Conservation (phyloP, 2,888 invertebrate genomes). For the Andrena hattorfiana region DNA sequence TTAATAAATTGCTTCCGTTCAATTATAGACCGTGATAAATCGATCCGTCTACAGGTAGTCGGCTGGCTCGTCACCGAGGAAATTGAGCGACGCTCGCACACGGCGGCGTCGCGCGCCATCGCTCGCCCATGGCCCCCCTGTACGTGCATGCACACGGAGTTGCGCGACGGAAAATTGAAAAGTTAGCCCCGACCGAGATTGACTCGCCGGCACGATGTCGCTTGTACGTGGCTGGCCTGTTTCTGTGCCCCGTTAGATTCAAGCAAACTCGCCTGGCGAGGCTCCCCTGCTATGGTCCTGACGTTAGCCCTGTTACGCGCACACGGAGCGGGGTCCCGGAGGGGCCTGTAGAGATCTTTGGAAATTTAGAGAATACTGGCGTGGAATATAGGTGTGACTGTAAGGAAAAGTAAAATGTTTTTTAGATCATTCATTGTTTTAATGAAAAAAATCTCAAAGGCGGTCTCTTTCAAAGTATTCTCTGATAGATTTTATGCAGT, state of each 20-base stretch:
- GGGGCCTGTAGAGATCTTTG: not conserved
- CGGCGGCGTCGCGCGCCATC: not conserved
- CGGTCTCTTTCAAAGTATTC: too few species aligned
- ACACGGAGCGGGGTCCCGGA: not conserved
- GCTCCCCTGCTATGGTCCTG: not conserved
- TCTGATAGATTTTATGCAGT: too few species aligned
- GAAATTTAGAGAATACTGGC: not conserved
- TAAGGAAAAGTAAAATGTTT: too few species aligned
- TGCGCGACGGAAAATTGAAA: slow-evolving; percentile 75
- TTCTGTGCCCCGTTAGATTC: slow-evolving; percentile 13
- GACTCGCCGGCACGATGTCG: slow-evolving; percentile 47
- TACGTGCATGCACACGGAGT: slow-evolving; percentile 48
- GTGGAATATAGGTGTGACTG: too few species aligned
- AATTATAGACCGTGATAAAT: slow-evolving; percentile 73
- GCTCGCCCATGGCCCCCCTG: slow-evolving; percentile 16
- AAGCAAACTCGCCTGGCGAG: not conserved
- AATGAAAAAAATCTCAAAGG: too few species aligned
- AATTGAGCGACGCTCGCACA: slow-evolving; percentile 68
- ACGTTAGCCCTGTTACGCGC: not conserved
- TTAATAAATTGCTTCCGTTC: slow-evolving; percentile 76
- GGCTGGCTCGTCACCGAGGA: slow-evolving; percentile 68
- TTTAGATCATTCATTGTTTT: too few species aligned
- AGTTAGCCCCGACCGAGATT: slow-evolving; percentile 73
- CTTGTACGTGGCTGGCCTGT: slow-evolving; percentile 27
- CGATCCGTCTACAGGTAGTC: slow-evolving; percentile 70